phyloP scores from a whole-genome alignment of 2,888 invertebrate species.

The Ferrisia virgata region DNA sequence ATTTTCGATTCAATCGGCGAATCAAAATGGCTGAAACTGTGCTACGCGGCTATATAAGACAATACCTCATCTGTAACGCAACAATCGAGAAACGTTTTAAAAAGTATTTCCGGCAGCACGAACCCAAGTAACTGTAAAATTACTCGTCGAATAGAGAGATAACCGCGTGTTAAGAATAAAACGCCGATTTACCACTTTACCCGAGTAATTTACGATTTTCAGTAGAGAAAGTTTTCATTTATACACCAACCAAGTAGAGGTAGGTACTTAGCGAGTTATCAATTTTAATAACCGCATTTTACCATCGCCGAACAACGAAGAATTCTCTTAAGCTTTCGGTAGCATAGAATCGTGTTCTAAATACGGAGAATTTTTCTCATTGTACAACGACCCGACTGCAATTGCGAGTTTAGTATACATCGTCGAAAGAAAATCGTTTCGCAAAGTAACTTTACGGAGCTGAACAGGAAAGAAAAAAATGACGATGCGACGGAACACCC shows the following conservation, averaged over 20 bases:
- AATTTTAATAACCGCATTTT: constrained; percentile 23
- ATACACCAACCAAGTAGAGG: too few relatives aligned
- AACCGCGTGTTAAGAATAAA: constrained; percentile 11
- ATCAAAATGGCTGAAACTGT: too few relatives aligned
- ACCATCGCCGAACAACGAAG: background rate
- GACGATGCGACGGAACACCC: background rate
- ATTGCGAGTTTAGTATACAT: background rate
- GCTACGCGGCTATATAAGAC: background rate
- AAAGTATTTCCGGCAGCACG: background rate
- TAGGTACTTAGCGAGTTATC: constrained; percentile 14
- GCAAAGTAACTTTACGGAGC: background rate
- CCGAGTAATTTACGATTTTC: background rate
- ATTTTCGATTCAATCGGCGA: background rate
- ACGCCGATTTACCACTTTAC: background rate
- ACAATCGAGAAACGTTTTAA: background rate
- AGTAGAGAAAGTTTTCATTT: background rate
- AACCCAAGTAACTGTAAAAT: background rate
- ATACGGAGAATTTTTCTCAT: background rate
- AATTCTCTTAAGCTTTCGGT: background rate
- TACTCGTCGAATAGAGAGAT: background rate
- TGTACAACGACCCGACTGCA: background rate
- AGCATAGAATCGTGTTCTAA: background rate
- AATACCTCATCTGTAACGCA: background rate
- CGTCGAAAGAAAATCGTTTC: background rate
- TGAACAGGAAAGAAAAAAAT: background rate